Evolutionary conservation across 2,113 vertebrate species (phyloP).

Genomic region (Macrotus californicus): DNA sequence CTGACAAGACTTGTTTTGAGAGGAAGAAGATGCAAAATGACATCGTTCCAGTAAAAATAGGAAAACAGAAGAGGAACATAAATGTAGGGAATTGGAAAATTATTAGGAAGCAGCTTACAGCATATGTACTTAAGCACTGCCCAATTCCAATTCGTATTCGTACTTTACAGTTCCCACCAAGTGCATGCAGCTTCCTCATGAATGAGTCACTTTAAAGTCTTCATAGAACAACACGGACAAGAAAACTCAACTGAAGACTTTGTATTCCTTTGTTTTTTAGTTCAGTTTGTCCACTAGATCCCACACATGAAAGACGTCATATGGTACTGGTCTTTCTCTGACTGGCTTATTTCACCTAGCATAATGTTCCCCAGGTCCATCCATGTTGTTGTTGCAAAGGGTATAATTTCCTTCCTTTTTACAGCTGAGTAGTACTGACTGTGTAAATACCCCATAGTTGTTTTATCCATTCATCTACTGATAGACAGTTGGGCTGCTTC

Average conservation of each 20-base stretch:
- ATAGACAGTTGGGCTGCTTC: no score
- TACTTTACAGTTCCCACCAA: neutral
- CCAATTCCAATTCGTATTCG: neutral
- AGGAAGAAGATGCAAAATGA: neutral
- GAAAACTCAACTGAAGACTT: neutral
- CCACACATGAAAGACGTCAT: no score
- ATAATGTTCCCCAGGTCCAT: no score
- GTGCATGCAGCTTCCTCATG: neutral
- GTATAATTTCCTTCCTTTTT: no score
- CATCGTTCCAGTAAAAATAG: neutral
- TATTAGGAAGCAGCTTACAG: neutral
- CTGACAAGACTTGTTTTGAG: neutral
- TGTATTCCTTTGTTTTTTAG: neutral
- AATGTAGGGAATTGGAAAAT: neutral
- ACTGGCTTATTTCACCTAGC: no score
- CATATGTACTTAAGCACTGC: neutral
- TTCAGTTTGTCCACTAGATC: no score
- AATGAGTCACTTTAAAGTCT: neutral
- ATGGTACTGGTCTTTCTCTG: no score
- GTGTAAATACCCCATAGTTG: no score
- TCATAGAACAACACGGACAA: neutral
- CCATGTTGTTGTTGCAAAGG: no score
- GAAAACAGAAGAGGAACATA: slow-evolving; percentile 1
- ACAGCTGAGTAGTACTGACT: no score
- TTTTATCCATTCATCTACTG: no score